phyloP scores from a whole-genome alignment of 1,140 invertebrate genomes.

The Pentalonia nigronervosa region DNA sequence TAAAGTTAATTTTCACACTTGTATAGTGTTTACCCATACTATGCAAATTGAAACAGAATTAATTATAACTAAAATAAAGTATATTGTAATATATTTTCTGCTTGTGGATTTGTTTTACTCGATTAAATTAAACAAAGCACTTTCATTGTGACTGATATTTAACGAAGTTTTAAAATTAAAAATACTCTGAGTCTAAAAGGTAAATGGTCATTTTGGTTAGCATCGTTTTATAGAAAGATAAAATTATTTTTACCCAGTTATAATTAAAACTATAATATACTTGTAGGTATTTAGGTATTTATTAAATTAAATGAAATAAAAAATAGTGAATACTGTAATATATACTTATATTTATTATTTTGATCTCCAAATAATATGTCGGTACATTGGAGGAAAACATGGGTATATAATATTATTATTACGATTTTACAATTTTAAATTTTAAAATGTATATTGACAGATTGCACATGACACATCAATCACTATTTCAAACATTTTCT shows the following conservation, averaged over 20 bases:
- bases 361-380: not conserved
- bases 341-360: not conserved
- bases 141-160: not conserved
- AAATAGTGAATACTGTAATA: not conserved
- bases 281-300: not conserved
- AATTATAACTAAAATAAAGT: not conserved
- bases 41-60: not conserved
- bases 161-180: not conserved
- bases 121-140: not conserved
- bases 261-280: too few relatives aligned
- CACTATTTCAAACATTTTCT: not conserved
- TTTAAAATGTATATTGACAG: too few relatives aligned
- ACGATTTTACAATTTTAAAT: too few relatives aligned
- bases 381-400: too few relatives aligned
- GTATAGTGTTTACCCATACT: not conserved
- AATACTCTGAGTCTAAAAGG: not conserved
- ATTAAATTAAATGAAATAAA: not conserved
- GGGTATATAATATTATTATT: too few relatives aligned
- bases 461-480: not conserved
- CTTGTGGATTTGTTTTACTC: not conserved
- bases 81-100: not conserved
- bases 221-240: not conserved
- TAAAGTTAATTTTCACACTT: not conserved
- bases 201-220: not conserved
- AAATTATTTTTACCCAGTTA: not conserved